Conservation (phyloP, 2,888 invertebrate genomes). For the Cloeon dipterum region DNA sequence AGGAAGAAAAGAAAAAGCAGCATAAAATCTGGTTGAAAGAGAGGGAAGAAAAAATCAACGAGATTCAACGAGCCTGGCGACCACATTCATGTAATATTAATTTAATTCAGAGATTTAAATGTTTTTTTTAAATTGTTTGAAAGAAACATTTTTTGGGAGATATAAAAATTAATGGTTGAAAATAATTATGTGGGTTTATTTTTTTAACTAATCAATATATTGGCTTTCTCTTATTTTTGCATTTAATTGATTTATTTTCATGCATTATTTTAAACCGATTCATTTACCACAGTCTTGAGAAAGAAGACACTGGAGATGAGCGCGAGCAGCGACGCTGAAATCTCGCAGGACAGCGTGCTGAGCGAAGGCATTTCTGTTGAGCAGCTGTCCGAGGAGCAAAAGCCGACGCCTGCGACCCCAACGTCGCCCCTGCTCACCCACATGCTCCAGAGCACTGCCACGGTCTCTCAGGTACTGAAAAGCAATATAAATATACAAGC, state of each 20-base stretch:
- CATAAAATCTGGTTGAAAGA: constrained; percentile 37
- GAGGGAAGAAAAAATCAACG: constrained; percentile 36
- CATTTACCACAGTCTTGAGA: too few relatives aligned
- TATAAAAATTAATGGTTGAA: too few relatives aligned
- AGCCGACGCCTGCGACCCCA: constrained; percentile 11
- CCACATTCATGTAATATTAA: too few relatives aligned
- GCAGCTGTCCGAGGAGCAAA: constrained; percentile 13
- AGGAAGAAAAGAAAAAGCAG: constrained; percentile 38
- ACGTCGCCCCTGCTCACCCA: constrained; percentile 53
- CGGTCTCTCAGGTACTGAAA: constrained; percentile 18
- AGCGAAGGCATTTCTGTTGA: constrained; percentile 9
- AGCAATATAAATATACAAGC: not conserved
- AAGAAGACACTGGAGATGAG: not conserved
- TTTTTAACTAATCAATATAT: too few relatives aligned
- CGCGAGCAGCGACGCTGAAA: constrained; percentile 9
- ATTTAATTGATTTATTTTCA: too few relatives aligned
- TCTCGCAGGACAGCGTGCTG: constrained; percentile 8
- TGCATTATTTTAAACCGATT: too few relatives aligned
- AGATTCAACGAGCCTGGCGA: constrained; percentile 34
- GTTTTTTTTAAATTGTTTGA: too few relatives aligned
- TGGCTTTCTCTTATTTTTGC: too few relatives aligned
- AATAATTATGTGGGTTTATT: too few relatives aligned
- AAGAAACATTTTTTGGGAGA: too few relatives aligned
- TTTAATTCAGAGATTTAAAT: too few relatives aligned
- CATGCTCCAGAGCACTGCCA: constrained; percentile 42